phyloP scores from a whole-genome alignment of 2,113 vertebrate species.

The Phycodurus eques region DNA sequence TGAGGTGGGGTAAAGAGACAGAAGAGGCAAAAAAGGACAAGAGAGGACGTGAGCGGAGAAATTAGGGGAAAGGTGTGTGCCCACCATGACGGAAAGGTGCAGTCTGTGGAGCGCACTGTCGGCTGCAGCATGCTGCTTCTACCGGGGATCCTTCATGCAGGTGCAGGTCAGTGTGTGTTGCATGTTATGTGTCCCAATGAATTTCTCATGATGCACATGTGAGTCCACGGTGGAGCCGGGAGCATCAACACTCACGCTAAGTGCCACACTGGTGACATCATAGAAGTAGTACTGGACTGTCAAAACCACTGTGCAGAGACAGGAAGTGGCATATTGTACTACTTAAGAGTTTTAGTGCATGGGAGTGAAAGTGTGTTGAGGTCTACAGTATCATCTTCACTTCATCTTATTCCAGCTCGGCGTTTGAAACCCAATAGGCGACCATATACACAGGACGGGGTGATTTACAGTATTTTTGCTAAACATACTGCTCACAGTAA shows the following conservation, averaged over 20 bases:
- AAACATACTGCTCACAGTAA: neutral
- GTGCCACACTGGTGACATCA: slow-evolving; percentile 57
- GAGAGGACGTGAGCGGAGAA: slow-evolving; percentile 23
- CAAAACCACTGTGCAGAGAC: slow-evolving; percentile 23
- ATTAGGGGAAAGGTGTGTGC: slow-evolving; percentile 46
- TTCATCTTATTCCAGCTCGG: slow-evolving; percentile 58
- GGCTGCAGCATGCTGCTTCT: slow-evolving; percentile 97
- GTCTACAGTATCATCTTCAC: slow-evolving; percentile 53
- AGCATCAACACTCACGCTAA: slow-evolving; percentile 42
- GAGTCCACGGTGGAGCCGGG: slow-evolving; percentile 9
- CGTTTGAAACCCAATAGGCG: slow-evolving; percentile 59
- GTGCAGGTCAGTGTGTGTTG: slow-evolving; percentile 85
- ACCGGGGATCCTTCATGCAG: slow-evolving; percentile 97
- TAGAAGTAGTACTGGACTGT: slow-evolving; percentile 29
- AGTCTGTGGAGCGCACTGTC: slow-evolving; percentile 97
- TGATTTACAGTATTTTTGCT: slow-evolving; percentile 17
- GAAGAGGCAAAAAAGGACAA: slow-evolving; percentile 7
- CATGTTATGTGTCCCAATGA: neutral
- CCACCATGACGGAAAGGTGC: slow-evolving; percentile 91
- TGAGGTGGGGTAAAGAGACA: slow-evolving; percentile 28
- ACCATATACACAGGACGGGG: slow-evolving; percentile 48
- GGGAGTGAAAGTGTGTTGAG: slow-evolving; percentile 20
- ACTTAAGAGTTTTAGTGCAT: slow-evolving; percentile 13
- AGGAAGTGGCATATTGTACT: neutral
- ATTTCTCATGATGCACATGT: neutral